Evolutionary conservation across 2,797 vertebrate genomes (phyloP).

Genomic region (Acestrorhynchus altus): DNA sequence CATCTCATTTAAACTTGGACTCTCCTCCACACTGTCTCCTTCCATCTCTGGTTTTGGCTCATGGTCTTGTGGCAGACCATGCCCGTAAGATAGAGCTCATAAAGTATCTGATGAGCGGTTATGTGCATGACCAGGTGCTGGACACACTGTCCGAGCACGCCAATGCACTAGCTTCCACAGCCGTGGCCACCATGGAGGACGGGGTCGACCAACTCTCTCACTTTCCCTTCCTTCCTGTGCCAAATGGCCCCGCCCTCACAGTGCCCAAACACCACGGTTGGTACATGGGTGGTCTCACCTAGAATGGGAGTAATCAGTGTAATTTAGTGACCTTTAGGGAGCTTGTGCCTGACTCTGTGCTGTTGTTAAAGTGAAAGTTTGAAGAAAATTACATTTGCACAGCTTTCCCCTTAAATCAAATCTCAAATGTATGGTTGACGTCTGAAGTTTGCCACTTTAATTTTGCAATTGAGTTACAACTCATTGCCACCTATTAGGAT

Average conservation of each 20-base stretch:
- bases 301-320: neutral
- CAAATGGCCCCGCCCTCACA: constrained; percentile 81
- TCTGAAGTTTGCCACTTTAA: neutral
- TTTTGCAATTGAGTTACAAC: neutral
- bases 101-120: constrained; percentile 91
- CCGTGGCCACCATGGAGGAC: constrained; percentile 87
- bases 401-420: neutral
- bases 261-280: constrained; percentile 90
- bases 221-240: constrained; percentile 88
- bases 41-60: constrained; percentile 12
- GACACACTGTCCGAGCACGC: constrained; percentile 90
- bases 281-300: constrained; percentile 74
- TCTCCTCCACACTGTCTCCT: constrained; percentile 39
- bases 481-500: neutral
- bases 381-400: neutral
- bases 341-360: constrained; percentile 19
- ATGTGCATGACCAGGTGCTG: constrained; percentile 87
- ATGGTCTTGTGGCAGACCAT: constrained; percentile 80
- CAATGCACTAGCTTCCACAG: constrained; percentile 85
- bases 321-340: constrained; percentile 10
- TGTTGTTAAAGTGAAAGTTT: neutral
- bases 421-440: neutral
- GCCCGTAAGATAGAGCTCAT: constrained; percentile 92
- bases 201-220: constrained; percentile 87
- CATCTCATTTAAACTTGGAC: constrained; percentile 66